Percentiles rank a stretch among this genome's conserved stretches.
phyloP scores from a whole-genome alignment of 2,888 invertebrate species.

The Sialis lutaria region DNA sequence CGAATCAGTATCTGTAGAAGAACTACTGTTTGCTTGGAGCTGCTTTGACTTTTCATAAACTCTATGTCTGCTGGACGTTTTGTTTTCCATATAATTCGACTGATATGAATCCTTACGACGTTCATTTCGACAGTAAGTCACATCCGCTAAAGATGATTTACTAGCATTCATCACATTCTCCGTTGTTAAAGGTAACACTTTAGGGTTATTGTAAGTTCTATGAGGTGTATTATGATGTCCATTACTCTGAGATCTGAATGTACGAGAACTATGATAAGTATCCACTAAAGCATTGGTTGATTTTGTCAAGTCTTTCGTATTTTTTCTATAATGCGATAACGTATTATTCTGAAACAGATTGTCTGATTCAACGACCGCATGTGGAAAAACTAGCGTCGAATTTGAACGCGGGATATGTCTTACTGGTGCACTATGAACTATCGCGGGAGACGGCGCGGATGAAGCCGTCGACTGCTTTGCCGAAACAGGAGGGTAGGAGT shows the following conservation, averaged over 20 bases:
- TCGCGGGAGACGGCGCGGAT: constrained; percentile 4
- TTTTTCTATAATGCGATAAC: neutral
- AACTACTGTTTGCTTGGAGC: constrained; percentile 11
- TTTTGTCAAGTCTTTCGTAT: neutral
- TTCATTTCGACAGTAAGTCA: too few relatives aligned
- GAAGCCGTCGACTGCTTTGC: constrained; percentile 4
- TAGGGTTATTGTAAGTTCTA: constrained; percentile 3
- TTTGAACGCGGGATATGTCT: constrained; percentile 41
- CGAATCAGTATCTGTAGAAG: constrained; percentile 17
- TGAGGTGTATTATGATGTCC: neutral
- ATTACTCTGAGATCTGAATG: neutral
- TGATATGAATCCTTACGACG: neutral
- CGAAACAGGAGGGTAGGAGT: constrained; percentile 34
- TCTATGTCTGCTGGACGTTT: constrained; percentile 3
- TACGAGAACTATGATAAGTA: neutral
- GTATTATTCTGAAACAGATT: constrained; percentile 1
- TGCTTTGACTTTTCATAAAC: neutral
- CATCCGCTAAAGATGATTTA: neutral
- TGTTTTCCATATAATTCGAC: neutral
- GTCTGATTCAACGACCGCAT: constrained; percentile 16
- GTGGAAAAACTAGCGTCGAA: constrained; percentile 39
- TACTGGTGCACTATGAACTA: constrained; percentile 20
- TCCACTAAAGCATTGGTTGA: neutral
- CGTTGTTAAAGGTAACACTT: neutral
- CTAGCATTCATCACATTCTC: neutral